Evolutionary conservation across 1,140 invertebrate species (phyloP).

Genomic region (Helicoverpa armigera): DNA sequence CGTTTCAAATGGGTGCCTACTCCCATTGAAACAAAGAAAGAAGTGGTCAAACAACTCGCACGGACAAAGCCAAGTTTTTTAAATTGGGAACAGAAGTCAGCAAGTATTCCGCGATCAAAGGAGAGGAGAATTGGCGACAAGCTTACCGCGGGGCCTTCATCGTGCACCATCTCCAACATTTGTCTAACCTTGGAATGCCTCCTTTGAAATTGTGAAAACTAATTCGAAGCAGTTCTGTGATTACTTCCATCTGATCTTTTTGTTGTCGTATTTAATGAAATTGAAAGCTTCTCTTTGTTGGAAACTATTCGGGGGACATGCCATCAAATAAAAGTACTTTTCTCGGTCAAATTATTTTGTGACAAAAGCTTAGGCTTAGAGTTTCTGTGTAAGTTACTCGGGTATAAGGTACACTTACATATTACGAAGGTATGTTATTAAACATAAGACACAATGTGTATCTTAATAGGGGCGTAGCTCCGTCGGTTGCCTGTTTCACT

Average conservation of each 20-base stretch:
- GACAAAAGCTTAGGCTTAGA: slow-evolving; percentile 37
- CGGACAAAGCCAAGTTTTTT: slow-evolving; percentile 59
- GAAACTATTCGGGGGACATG: slow-evolving; percentile 56
- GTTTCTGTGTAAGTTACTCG: slow-evolving; percentile 3
- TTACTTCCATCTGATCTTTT: slow-evolving; percentile 59
- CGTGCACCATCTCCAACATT: slow-evolving; percentile 62
- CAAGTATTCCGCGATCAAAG: slow-evolving; percentile 76
- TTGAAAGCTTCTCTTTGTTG: slow-evolving; percentile 58
- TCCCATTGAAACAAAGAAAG: slow-evolving; percentile 58
- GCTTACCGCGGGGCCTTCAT: slow-evolving; percentile 48
- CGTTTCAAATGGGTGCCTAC: slow-evolving; percentile 52
- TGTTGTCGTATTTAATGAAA: slow-evolving; percentile 70
- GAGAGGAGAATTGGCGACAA: slow-evolving; percentile 54
- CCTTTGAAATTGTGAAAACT: slow-evolving; percentile 77
- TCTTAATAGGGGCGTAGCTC: slow-evolving; percentile 77
- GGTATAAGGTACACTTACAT: slow-evolving; percentile 35
- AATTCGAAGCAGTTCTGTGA: slow-evolving; percentile 71
- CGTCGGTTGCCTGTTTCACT: slow-evolving; percentile 71
- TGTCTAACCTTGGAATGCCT: slow-evolving; percentile 78
- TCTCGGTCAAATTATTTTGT: slow-evolving; percentile 47
- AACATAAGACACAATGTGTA: slow-evolving; percentile 73
- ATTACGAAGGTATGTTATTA: slow-evolving; percentile 57
- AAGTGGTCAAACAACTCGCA: slow-evolving; percentile 62
- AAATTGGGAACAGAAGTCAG: slow-evolving; percentile 63
- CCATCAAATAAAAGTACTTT: slow-evolving; percentile 51